These are phyloP conservation scores for Montipora capricornis DNA, from an alignment of 64 coral and sea anemone species.

Conservation along the genomic window DNA sequence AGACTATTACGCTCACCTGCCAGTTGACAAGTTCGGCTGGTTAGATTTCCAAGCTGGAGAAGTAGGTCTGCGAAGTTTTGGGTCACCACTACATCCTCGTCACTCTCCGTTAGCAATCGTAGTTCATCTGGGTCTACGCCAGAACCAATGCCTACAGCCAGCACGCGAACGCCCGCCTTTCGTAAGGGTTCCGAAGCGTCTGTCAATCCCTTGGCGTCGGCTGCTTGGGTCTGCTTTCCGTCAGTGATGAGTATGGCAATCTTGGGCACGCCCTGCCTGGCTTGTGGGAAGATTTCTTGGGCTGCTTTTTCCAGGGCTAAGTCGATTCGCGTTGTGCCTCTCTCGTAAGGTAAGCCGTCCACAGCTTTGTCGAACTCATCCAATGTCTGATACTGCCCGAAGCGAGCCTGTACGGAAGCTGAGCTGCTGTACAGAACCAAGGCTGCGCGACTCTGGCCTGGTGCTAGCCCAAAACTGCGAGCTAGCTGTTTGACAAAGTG, in stretches of 20 bases:
- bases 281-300: slow-evolving; percentile 34
- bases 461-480: neutral
- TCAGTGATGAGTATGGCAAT: slow-evolving; percentile 71
- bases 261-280: slow-evolving; percentile 45
- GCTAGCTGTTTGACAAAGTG: neutral
- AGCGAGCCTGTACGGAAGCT: slow-evolving; percentile 50
- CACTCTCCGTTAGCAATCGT: no score
- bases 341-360: slow-evolving; percentile 35
- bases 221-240: slow-evolving; percentile 68
- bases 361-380: slow-evolving; percentile 65
- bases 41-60: no score
- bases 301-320: slow-evolving; percentile 48
- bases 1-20: no score
- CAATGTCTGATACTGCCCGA: neutral
- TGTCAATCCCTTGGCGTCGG: neutral
- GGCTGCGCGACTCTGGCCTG: neutral
- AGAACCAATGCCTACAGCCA: no score
- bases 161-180: no score
- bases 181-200: no score
- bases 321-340: slow-evolving; percentile 71
- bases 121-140: no score
- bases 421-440: slow-evolving; percentile 52
- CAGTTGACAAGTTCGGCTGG: no score
- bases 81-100: no score
- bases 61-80: no score